Percentiles rank a stretch among this genome's conserved stretches.
phyloP scores from a whole-genome alignment of 2,888 invertebrate species.

The Erebia palarica region DNA sequence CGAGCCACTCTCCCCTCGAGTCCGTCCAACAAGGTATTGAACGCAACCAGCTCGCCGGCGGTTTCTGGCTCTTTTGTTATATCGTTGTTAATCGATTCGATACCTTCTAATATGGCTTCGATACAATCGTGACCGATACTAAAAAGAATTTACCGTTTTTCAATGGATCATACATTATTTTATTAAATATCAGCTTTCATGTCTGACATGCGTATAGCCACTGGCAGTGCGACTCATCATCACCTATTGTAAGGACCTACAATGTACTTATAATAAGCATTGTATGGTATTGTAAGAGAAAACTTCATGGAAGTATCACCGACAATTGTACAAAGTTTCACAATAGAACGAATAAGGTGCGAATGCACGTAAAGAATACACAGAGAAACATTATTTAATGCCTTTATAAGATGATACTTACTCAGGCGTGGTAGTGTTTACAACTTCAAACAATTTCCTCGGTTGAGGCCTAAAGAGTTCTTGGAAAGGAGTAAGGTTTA shows the following conservation, averaged over 20 bases:
- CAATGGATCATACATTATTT: background rate
- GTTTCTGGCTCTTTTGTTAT: constrained; percentile 85
- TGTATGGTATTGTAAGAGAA: no score
- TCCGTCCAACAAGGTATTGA: constrained; percentile 86
- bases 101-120: constrained; percentile 82
- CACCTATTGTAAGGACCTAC: no score
- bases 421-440: constrained; percentile 85
- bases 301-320: no score
- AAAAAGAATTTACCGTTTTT: constrained; percentile 17
- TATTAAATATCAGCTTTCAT: no score
- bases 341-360: no score
- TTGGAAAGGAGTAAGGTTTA: constrained; percentile 88
- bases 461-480: constrained; percentile 88
- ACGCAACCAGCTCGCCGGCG: constrained; percentile 88
- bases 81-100: constrained; percentile 84
- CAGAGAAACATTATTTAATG: no score
- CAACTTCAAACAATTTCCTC: constrained; percentile 84
- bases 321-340: no score
- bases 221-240: no score
- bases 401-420: constrained; percentile 58
- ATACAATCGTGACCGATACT: constrained; percentile 86
- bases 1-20: constrained; percentile 85
- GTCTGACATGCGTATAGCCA: no score
- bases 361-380: no score
- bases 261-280: no score